phyloP scores from a whole-genome alignment of 1,140 invertebrate genomes.

The Stegodyphus dumicola region DNA sequence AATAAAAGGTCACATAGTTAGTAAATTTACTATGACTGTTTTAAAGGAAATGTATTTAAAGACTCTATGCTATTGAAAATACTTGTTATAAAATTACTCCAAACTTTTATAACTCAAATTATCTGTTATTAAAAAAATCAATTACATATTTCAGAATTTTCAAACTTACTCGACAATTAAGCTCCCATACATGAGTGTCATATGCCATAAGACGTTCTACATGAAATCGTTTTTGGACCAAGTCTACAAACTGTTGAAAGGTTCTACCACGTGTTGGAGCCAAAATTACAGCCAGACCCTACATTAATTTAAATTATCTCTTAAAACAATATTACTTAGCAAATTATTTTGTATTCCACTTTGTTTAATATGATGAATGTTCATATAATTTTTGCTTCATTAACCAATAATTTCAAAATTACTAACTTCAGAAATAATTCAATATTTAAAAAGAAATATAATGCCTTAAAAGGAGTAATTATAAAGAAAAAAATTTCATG shows the following conservation, averaged over 20 bases:
- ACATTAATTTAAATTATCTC: conserved; percentile 19
- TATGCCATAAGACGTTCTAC: conserved; percentile 61
- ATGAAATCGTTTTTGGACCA: conserved; percentile 61
- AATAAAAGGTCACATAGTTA: not conserved
- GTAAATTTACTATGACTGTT: not conserved
- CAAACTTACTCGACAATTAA: conserved; percentile 59
- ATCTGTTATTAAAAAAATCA: not conserved
- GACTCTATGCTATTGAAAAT: not conserved
- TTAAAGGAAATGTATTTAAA: not conserved
- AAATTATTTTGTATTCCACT: too few relatives aligned
- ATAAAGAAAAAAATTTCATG: too few relatives aligned
- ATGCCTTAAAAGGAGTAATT: too few relatives aligned
- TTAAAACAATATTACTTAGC: conserved; percentile 11
- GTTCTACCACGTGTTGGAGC: conserved; percentile 80
- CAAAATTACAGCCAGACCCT: conserved; percentile 79
- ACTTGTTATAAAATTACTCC: not conserved
- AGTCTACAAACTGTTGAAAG: conserved; percentile 76
- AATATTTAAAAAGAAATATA: too few relatives aligned
- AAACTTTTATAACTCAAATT: not conserved
- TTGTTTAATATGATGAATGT: too few relatives aligned
- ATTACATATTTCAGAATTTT: not conserved
- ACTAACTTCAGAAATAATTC: too few relatives aligned
- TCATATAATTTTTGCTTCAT: too few relatives aligned
- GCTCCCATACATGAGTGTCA: conserved; percentile 63
- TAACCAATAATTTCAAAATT: too few relatives aligned